A percentile compares a stretch with the other conserved stretches of the same genome.
Evolutionary conservation across 2,888 invertebrate genomes (phyloP).

Genomic region (Cephalotes varians): DNA sequence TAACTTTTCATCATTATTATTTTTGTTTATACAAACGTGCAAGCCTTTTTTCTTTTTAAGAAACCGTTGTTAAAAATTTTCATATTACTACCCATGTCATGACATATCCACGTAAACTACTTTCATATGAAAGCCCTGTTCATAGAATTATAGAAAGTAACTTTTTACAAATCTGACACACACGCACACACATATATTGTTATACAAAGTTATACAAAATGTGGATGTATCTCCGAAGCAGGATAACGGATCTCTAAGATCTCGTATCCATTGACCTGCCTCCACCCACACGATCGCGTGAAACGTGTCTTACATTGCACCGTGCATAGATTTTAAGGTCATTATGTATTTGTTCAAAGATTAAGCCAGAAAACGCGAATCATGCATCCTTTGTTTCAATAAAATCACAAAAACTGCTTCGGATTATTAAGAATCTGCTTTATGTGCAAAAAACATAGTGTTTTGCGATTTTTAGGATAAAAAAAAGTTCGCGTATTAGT

Average conservation of each 20-base stretch:
- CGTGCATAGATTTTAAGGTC: slow-evolving; percentile 61
- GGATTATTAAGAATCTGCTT: background rate
- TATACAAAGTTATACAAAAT: background rate
- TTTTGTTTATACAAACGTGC: background rate
- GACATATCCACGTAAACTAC: background rate
- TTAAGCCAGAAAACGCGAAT: slow-evolving; percentile 39
- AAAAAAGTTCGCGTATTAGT: background rate
- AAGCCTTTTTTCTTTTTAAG: background rate
- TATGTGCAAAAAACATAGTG: background rate
- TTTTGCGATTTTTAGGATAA: background rate
- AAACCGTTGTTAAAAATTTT: background rate
- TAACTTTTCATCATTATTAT: background rate
- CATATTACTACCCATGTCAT: background rate
- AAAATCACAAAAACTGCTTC: background rate
- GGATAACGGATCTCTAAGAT: slow-evolving; percentile 53
- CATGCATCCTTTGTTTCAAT: background rate
- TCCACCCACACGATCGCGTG: slow-evolving; percentile 58
- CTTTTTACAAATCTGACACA: slow-evolving; percentile 19
- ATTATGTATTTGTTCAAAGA: slow-evolving; percentile 61
- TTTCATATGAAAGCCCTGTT: slow-evolving; percentile 5
- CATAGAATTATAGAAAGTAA: slow-evolving; percentile 36
- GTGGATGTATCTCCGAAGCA: slow-evolving; percentile 8
- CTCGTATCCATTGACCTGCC: slow-evolving; percentile 66
- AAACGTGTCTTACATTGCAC: slow-evolving; percentile 61
- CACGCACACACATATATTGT: background rate